These are phyloP conservation scores for Myotis pilosus DNA, from an alignment of 2,797 vertebrate genomes.

Conservation along the genomic window DNA sequence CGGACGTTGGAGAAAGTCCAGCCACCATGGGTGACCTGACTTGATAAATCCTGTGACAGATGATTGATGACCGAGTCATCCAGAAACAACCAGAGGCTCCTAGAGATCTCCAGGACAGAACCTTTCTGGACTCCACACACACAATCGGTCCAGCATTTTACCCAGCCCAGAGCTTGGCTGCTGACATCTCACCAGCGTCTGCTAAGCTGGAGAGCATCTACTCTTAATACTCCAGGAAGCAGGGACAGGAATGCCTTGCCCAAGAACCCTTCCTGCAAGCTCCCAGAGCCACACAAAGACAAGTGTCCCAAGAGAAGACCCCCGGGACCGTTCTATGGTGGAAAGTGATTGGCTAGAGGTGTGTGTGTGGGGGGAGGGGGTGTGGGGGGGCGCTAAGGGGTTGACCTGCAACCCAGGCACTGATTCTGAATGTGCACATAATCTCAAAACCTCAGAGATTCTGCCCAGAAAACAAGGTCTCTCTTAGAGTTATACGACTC, in stretches of 20 bases:
- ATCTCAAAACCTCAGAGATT: not conserved
- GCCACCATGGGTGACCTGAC: not conserved
- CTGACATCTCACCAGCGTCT: not conserved
- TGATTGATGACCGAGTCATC: not conserved
- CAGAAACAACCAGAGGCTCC: not conserved
- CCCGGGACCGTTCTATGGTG: not conserved
- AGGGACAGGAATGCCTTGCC: not conserved
- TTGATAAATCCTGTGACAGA: not conserved
- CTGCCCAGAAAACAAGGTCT: not conserved
- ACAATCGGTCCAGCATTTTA: not conserved
- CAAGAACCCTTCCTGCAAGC: not conserved
- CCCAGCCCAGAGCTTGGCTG: not conserved
- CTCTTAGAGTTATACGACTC: not conserved
- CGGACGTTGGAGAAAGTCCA: not conserved
- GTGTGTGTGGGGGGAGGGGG: not conserved
- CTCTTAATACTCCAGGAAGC: not conserved
- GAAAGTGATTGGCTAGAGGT: not conserved
- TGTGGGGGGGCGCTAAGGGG: not conserved
- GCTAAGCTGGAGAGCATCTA: not conserved
- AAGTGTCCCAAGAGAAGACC: not conserved
- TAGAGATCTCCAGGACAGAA: not conserved
- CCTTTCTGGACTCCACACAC: not conserved
- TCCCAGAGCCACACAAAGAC: not conserved
- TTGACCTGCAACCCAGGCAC: not conserved
- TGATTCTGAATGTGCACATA: not conserved